Evolutionary conservation across 1,140 invertebrate species (phyloP), one percentile per base, ranked within the genome.

Genomic region (Centruroides sculpturatus): DNA sequence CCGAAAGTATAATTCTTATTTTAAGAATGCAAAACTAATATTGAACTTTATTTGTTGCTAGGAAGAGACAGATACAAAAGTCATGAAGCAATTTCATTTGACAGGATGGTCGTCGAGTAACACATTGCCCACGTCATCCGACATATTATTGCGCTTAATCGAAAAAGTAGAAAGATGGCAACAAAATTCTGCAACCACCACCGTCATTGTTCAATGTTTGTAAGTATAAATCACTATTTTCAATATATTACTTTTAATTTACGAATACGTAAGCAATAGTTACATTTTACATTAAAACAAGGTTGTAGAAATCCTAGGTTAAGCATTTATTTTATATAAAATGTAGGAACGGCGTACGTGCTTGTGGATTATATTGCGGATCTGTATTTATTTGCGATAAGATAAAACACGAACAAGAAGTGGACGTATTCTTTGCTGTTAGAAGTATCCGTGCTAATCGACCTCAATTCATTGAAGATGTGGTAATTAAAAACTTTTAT

Each of bases 351-450:
- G 74, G 74, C 35, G 71, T 69, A 8, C 71, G 67, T 57, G 70
- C 71, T 52, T 71, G 71, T 65, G 74, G 75, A 4, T 46, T 76
- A 41, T 74, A 73, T 63, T 71, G 71, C 65, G 71, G 72, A 3
- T 63, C 69, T 13, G 67, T 68, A 62, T 67, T 71, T 56, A 63
- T 74, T 34, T 68, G 72, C 56, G 74, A 76, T 60, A 65, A 71
- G 36, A 69, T 74, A 53, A 71, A 74, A 59, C 61, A 70, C 47
- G 74, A 75, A 55, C 69, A 72, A 55, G 74, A 76, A 56, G 69
- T 76, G 3, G 73, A 76, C 57, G 71, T 76, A 5, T 76, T 73
- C 66, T 73, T 74, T 57, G 71, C 73, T 53, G 69, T 74, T 4
- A 72, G 73, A 69, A 65, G 57, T 35, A 64, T 64, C 46, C 56